phyloP scores from a whole-genome alignment of 2,113 vertebrate genomes.

The Microcebus griseorufus region DNA sequence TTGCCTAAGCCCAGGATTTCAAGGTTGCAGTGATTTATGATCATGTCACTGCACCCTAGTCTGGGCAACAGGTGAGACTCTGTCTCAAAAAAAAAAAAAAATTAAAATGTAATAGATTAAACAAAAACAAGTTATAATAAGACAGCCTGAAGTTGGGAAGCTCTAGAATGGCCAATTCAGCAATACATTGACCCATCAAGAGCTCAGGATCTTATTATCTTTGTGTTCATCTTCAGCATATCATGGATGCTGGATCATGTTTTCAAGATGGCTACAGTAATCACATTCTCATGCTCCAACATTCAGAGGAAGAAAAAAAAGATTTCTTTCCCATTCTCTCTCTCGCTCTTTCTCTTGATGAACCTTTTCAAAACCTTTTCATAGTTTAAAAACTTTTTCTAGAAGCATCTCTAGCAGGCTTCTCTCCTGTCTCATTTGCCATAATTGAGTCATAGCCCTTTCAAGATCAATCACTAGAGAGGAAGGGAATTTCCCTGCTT shows the following conservation, averaged over 20 bases:
- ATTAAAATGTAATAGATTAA: neutral
- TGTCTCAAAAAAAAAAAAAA: no score
- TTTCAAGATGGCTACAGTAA: neutral
- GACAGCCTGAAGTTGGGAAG: neutral
- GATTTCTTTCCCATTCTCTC: neutral
- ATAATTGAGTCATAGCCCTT: neutral
- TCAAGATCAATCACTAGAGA: neutral
- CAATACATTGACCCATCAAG: neutral
- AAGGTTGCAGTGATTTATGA: no score
- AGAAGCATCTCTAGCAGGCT: neutral
- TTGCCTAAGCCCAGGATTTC: no score
- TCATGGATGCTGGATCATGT: neutral
- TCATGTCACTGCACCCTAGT: no score
- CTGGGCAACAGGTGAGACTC: no score
- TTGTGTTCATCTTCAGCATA: neutral
- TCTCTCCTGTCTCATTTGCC: neutral
- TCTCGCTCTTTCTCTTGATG: neutral
- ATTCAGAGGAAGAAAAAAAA: neutral
- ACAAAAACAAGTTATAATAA: neutral
- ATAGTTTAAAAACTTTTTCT: neutral
- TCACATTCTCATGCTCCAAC: neutral
- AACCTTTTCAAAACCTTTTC: neutral
- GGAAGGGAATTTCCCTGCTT: neutral
- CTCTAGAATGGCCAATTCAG: neutral
- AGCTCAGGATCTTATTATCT: neutral